These are phyloP conservation scores for Crocallis elinguaria DNA, from an alignment of 2,888 invertebrate genomes.

Conservation along the genomic window DNA sequence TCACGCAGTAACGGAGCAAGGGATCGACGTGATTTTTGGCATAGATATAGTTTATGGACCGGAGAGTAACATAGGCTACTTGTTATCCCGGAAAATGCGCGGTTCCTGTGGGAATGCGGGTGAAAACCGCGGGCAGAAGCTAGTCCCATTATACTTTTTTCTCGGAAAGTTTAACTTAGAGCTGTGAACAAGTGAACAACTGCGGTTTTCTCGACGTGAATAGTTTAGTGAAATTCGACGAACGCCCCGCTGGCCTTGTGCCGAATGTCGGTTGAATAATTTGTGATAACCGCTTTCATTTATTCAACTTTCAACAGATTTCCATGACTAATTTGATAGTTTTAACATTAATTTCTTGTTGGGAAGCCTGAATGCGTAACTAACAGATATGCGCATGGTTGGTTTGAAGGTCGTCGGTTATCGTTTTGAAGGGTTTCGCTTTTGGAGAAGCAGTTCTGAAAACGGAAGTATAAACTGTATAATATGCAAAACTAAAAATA, in stretches of 20 bases:
- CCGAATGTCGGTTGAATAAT: constrained; percentile 80
- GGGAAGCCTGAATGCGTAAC: constrained; percentile 10
- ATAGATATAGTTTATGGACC: too few species aligned
- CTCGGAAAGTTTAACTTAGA: constrained; percentile 56
- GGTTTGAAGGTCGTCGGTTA: not conserved
- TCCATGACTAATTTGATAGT: constrained; percentile 62
- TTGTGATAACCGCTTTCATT: constrained; percentile 79
- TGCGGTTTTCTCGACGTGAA: constrained; percentile 78
- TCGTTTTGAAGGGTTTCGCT: not conserved
- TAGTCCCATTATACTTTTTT: constrained; percentile 45
- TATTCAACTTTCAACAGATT: constrained; percentile 69
- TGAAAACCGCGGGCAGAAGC: too few species aligned
- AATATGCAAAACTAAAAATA: too few species aligned
- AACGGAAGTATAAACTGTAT: too few species aligned
- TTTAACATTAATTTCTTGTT: constrained; percentile 43
- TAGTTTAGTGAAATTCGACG: constrained; percentile 75
- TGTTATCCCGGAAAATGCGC: too few species aligned
- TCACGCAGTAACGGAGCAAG: too few species aligned
- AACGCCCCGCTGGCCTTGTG: constrained; percentile 73
- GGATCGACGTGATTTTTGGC: too few species aligned
- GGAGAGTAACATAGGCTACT: too few species aligned
- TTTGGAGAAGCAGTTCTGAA: too few species aligned
- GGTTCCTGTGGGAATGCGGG: too few species aligned
- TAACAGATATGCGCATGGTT: constrained; percentile 1
- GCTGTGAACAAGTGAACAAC: constrained; percentile 69